Base-by-base conservation (phyloP, 2,888 invertebrate genomes). In the Acleris cristana region DNA sequence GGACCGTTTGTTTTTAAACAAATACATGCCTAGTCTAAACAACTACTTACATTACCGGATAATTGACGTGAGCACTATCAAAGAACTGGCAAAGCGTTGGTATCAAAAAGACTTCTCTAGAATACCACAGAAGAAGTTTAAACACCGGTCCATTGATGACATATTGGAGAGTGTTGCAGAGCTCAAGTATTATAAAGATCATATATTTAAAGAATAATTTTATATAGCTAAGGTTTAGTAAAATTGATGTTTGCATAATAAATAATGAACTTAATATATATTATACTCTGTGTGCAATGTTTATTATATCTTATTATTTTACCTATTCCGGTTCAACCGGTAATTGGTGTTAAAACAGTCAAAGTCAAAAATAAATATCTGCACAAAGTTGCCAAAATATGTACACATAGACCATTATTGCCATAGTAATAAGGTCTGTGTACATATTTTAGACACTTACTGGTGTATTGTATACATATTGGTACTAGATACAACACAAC, bases 21-120 rank as follows among this genome's bases (percentile, higher is more conserved):
- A 96, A 87, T 95, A 96, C 80, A 97, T 99, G 97, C 98, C 98
- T 0, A 90, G 74, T 53, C 87, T 99, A 7, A 84, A 96, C 79
- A 82, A 94, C 1, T 97, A 98, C 83, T 89, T 99, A 72, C 98
- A 99, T 83, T 98, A 99, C 86, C 94, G 99, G 76, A 96, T 98
- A 54, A 95, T 99, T 71, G 99, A 99, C 92, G 98, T 99, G 2
- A 97, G 97, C 45, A 95, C 97, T 0, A 88, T 99, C 19, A 99
- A 98, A 84, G 98, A 99, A 86, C 83, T 99, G 62, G 95, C 94
- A 14, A 94, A 93, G 72, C 86, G 96, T 18, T 99, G 99, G 98
- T 95, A 95, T 85, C 94, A 94, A 3, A 89, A 93, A 19, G 83
- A 95, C 12, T 94, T 86, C 74, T 85, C 91, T 16, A 80, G 78